Percentiles rank a stretch among this genome's conserved stretches.
Conservation (phyloP, 2,113 vertebrate genomes). For the Naja naja region DNA sequence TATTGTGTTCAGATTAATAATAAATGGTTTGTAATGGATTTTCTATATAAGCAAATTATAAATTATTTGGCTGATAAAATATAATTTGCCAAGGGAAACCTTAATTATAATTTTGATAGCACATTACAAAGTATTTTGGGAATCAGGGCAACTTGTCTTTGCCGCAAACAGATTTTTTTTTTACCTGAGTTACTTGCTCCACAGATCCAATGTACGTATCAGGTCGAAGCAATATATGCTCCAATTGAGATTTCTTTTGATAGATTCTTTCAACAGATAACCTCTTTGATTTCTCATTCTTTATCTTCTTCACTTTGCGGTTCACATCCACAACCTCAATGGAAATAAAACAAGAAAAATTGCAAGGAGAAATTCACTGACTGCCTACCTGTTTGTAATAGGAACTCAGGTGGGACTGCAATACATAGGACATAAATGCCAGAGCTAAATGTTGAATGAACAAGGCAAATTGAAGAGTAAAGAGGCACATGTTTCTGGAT, state of each 20-base stretch:
- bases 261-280: slow-evolving; percentile 93
- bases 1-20: neutral
- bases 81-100: neutral
- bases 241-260: slow-evolving; percentile 97
- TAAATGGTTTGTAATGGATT: neutral
- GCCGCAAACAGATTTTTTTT: neutral
- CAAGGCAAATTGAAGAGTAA: neutral
- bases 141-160: neutral
- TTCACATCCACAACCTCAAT: slow-evolving; percentile 77
- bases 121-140: neutral
- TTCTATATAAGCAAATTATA: neutral
- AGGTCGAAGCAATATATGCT: slow-evolving; percentile 96
- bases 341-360: neutral
- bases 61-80: neutral
- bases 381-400: neutral
- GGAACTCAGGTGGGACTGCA: neutral
- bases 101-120: neutral
- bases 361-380: neutral
- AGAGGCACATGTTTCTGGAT: neutral
- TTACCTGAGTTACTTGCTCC: slow-evolving; percentile 90
- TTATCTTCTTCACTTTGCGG: slow-evolving; percentile 69
- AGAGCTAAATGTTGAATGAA: neutral
- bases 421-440: neutral
- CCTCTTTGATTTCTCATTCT: slow-evolving; percentile 70
- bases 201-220: slow-evolving; percentile 98